phyloP scores from a whole-genome alignment of 2,888 invertebrate genomes.

The Alloplasta piceator region DNA sequence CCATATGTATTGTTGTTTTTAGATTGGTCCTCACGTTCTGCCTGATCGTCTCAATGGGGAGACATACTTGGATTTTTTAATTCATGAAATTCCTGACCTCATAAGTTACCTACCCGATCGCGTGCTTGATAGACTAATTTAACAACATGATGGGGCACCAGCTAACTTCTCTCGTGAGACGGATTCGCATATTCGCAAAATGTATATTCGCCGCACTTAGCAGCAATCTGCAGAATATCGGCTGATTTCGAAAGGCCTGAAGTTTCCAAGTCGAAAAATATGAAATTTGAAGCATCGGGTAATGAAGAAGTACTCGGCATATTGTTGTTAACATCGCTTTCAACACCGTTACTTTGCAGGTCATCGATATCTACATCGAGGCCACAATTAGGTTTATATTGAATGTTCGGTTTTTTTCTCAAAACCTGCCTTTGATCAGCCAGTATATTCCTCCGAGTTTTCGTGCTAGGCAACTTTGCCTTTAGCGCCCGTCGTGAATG shows the following conservation, averaged over 20 bases:
- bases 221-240: constrained; percentile 46
- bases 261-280: constrained; percentile 40
- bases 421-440: constrained; percentile 47
- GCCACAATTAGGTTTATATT: constrained; percentile 57
- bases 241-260: constrained; percentile 28
- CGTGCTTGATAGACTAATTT: no score
- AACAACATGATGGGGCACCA: no score
- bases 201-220: constrained; percentile 7
- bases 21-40: no score
- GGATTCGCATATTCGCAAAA: constrained; percentile 39
- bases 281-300: not conserved
- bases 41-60: no score
- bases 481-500: constrained; percentile 28
- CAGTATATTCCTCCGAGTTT: constrained; percentile 48
- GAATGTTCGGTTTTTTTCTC: constrained; percentile 47
- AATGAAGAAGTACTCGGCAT: constrained; percentile 1
- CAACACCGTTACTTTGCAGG: not conserved
- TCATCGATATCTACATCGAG: constrained; percentile 36
- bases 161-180: constrained; percentile 31
- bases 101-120: no score
- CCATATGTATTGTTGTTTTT: no score
- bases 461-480: constrained; percentile 37
- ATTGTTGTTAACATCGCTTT: not conserved
- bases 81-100: no score
- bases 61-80: no score